Percentiles rank a stretch among this genome's conserved stretches.
These are phyloP conservation scores for Caretta caretta DNA, from an alignment of 2,113 vertebrate genomes.

Conservation along the genomic window DNA sequence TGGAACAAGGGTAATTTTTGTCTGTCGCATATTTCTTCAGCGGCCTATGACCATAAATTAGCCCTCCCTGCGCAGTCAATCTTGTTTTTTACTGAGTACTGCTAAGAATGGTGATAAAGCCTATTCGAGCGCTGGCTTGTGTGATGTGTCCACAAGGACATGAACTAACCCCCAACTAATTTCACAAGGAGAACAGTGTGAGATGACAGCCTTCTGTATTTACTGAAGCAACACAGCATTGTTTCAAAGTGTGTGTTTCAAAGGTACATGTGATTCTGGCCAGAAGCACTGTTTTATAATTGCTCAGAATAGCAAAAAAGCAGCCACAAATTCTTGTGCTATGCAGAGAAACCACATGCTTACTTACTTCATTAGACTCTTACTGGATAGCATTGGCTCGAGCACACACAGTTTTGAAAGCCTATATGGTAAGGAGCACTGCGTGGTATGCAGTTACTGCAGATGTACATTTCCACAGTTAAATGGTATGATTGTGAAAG, in stretches of 20 bases:
- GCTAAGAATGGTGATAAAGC: not conserved
- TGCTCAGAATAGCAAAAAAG: conserved; percentile 51
- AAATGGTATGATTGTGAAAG: conserved; percentile 28
- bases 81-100: not conserved
- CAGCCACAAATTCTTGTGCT: conserved; percentile 49
- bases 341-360: conserved; percentile 56
- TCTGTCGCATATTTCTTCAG: not conserved
- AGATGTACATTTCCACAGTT: conserved; percentile 6
- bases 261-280: not conserved
- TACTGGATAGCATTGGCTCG: conserved; percentile 30
- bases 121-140: conserved; percentile 12
- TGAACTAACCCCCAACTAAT: conserved; percentile 10
- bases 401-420: not conserved
- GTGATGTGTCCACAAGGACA: not conserved
- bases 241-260: conserved; percentile 32
- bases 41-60: fast-evolving
- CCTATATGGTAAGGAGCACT: not conserved
- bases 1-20: not conserved
- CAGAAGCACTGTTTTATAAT: conserved; percentile 51
- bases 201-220: conserved; percentile 34
- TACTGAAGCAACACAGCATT: conserved; percentile 15
- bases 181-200: not conserved
- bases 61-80: not conserved
- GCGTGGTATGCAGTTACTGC: not conserved
- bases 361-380: not conserved